These are phyloP conservation scores for Porites divaricata DNA, from an alignment of 92 coral and sea anemone species.

Conservation along the genomic window DNA sequence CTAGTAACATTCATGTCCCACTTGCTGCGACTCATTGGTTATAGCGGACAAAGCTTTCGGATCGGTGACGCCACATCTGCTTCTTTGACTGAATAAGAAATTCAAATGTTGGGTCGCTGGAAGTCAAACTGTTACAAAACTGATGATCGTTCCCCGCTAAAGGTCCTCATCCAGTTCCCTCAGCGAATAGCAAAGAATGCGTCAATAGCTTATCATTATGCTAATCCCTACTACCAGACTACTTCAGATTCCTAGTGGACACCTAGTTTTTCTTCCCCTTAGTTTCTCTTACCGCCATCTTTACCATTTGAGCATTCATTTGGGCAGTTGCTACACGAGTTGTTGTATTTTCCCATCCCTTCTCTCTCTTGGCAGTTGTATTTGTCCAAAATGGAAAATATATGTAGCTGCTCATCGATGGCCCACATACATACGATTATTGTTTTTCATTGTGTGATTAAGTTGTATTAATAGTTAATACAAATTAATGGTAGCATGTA, in stretches of 20 bases:
- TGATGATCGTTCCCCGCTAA: too few relatives aligned
- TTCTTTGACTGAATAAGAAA: conserved; percentile 7
- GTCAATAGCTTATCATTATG: conserved; percentile 26
- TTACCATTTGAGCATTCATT: too few relatives aligned
- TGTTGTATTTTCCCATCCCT: too few relatives aligned
- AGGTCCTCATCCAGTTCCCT: conserved; percentile 25
- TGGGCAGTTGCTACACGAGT: too few relatives aligned
- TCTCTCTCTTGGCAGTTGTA: too few relatives aligned
- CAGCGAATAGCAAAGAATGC: background rate
- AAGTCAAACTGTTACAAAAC: too few relatives aligned
- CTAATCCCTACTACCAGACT: conserved; percentile 19
- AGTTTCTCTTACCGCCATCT: too few relatives aligned
- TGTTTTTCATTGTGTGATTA: conserved; percentile 12
- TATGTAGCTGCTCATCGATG: conserved; percentile 8
- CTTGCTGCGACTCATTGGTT: conserved; percentile 4
- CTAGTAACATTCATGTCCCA: conserved; percentile 20
- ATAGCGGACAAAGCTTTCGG: background rate
- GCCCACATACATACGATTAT: conserved; percentile 2
- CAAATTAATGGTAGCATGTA: too few relatives aligned
- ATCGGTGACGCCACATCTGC: conserved; percentile 27
- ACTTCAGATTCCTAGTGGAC: conserved; percentile 8
- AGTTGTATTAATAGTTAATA: background rate
- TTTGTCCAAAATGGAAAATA: too few relatives aligned
- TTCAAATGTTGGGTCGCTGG: conserved; percentile 12
- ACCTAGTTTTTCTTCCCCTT: too few relatives aligned